These are phyloP conservation scores for Aegotheles bennettii DNA, from an alignment of 2,113 vertebrate genomes.

Conservation along the genomic window DNA sequence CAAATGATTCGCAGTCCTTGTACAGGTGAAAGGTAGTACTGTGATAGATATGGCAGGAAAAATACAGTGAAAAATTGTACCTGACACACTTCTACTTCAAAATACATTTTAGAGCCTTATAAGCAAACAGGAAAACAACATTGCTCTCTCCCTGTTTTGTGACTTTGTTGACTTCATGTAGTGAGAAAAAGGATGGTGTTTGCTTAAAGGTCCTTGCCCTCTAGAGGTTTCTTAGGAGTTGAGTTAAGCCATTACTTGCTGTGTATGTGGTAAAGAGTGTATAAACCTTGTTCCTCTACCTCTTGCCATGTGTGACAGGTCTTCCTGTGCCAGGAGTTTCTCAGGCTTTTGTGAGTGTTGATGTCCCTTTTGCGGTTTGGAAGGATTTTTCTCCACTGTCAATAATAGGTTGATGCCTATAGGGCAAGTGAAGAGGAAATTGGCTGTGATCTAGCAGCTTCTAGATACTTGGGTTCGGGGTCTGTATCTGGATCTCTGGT, in stretches of 20 bases:
- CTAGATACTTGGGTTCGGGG: accelerated
- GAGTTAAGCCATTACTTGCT: not conserved
- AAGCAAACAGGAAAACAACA: not conserved
- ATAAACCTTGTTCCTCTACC: not conserved
- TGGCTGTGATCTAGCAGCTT: not conserved
- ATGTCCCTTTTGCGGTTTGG: not conserved
- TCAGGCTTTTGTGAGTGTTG: not conserved
- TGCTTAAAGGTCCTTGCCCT: not conserved
- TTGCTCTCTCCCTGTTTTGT: not conserved
- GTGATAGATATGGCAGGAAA: not conserved
- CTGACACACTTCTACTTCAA: not conserved
- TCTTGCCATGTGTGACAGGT: not conserved
- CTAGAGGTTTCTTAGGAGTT: not conserved
- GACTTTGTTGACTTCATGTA: not conserved
- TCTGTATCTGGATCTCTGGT: not conserved
- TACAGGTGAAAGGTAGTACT: not conserved
- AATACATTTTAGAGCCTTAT: not conserved
- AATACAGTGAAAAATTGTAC: not conserved
- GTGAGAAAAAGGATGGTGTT: not conserved
- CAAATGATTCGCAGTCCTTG: not conserved
- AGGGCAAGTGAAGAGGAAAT: not conserved
- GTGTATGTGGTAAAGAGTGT: not conserved
- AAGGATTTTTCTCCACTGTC: not conserved
- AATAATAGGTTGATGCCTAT: not conserved
- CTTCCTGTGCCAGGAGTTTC: not conserved